Base-by-base conservation (phyloP, 2,888 invertebrate genomes). In the Laothoe populi region DNA sequence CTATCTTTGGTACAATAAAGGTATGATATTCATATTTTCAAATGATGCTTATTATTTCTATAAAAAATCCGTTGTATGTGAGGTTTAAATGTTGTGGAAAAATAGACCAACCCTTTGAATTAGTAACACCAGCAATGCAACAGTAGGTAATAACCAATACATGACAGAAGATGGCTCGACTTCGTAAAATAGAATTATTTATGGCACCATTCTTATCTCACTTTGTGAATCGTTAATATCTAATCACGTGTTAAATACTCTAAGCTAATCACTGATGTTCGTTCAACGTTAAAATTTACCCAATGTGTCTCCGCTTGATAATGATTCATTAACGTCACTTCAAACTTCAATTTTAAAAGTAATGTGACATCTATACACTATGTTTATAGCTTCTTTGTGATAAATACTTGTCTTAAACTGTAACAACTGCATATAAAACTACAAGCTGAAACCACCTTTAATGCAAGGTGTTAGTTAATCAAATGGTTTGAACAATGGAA, bases 241-340 rank as follows among this genome's bases (percentile, higher is more conserved):
- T n/a, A n/a, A n/a, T n/a, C n/a, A n/a, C n/a, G n/a, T n/a, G n/a
- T n/a, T n/a, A n/a, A n/a, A n/a, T n/a, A n/a, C n/a, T n/a, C n/a
- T n/a, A n/a, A n/a, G n/a, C 53, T 53, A 19, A 53, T 35, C 53
- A 53, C 35, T 53, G 35, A 53, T 35, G 49, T 49, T 31, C 49
- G 49, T 8, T 16, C 16, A 16, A 10, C 26, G 49, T 49, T 31
- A 10, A 19, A 35, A 53, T 35, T 11, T 4, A 8, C 7, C 31
- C 5, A 31, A 19, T 10, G 10, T 5, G 13, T 46, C 19, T 4
- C 10, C 11, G 11, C 2, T 31, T 11, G 31, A 26, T 19, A 35
- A 35, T 35, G 19, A n/a, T 48, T 48, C 26, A 24, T n/a, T 48
- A 26, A 24, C 48, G 48, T 48, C 48, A 48, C 44, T 1, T 44